Evolutionary conservation across 2,888 invertebrate genomes (phyloP).

Genomic region (Stenotaenia linearis): DNA sequence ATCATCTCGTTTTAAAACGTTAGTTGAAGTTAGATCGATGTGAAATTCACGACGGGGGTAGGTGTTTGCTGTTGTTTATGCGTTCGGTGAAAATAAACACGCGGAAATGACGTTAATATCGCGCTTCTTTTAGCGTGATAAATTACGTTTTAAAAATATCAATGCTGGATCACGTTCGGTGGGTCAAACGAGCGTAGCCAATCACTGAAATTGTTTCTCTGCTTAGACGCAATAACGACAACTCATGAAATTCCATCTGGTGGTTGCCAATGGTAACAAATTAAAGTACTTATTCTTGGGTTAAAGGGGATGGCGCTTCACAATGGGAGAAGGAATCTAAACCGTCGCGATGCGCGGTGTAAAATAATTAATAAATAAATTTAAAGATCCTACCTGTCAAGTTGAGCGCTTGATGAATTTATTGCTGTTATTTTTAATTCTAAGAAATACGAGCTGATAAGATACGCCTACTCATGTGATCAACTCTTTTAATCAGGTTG

Average conservation of each 20-base stretch:
- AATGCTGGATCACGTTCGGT: not conserved
- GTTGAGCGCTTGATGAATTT: not conserved
- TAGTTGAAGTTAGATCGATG: not conserved
- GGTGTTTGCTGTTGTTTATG: too few species aligned
- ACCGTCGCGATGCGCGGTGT: too few species aligned
- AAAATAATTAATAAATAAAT: not conserved
- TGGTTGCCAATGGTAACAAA: not conserved
- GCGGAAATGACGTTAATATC: too few species aligned
- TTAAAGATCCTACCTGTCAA: not conserved
- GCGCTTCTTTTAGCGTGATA: too few species aligned
- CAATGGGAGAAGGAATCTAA: not conserved
- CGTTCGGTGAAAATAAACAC: too few species aligned
- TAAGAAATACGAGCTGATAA: not conserved
- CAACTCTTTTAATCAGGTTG: not conserved
- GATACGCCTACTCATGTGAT: not conserved
- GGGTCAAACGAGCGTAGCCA: not conserved
- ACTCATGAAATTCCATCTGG: not conserved
- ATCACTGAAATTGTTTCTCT: not conserved
- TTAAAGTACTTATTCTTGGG: not conserved
- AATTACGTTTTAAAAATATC: too few species aligned
- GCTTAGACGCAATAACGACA: not conserved
- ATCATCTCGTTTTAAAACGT: not conserved
- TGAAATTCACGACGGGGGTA: too few species aligned
- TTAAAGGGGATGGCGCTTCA: not conserved
- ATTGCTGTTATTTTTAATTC: not conserved